These are phyloP conservation scores for Cephalopachus bancanus DNA, from an alignment of 2,797 vertebrate genomes.

Conservation along the genomic window DNA sequence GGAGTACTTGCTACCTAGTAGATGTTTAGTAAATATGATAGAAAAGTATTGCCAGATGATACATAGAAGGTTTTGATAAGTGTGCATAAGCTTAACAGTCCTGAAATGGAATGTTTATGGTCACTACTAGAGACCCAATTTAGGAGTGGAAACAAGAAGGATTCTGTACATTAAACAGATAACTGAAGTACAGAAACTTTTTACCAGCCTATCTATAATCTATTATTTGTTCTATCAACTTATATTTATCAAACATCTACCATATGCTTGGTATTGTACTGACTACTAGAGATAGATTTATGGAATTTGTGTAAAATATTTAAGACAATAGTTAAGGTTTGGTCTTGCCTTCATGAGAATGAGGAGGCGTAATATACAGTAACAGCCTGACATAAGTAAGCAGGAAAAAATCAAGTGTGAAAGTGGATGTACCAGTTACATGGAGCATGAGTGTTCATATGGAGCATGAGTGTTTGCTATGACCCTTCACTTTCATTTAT, in stretches of 20 bases:
- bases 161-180: neutral
- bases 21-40: neutral
- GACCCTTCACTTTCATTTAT: neutral
- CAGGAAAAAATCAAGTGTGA: neutral
- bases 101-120: neutral
- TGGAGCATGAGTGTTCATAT: accelerated
- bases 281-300: neutral
- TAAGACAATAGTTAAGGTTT: neutral
- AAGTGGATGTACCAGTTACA: neutral
- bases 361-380: neutral
- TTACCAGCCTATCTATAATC: neutral
- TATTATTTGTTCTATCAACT: neutral
- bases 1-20: neutral
- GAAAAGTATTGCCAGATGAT: neutral
- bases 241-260: neutral
- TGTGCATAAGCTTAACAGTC: neutral
- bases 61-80: neutral
- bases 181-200: neutral
- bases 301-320: neutral
- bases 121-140: neutral
- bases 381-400: neutral
- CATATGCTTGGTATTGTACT: neutral
- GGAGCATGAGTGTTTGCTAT: neutral
- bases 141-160: neutral
- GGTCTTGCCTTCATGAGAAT: neutral